Evolutionary conservation across 2,113 vertebrate species (phyloP).

Genomic region (Ifrita kowaldi): DNA sequence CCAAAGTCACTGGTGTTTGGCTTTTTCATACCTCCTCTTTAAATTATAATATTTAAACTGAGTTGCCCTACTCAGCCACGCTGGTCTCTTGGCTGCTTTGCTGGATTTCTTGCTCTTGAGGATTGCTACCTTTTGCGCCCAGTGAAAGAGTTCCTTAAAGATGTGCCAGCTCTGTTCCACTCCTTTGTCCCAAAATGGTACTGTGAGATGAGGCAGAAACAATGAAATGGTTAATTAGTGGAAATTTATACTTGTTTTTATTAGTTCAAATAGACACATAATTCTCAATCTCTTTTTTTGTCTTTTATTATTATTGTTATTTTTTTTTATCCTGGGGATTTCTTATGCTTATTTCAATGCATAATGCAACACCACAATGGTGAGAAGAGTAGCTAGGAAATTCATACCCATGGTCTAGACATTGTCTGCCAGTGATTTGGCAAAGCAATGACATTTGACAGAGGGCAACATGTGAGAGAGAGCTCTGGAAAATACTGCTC

Average conservation of each 20-base stretch:
- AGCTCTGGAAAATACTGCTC: neutral
- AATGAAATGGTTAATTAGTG: neutral
- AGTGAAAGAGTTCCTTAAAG: neutral
- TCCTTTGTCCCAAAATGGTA: neutral
- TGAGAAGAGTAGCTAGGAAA: neutral
- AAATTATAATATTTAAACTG: neutral
- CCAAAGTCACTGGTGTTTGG: neutral
- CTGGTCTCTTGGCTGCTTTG: neutral
- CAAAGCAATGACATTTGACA: neutral
- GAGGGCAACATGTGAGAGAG: neutral
- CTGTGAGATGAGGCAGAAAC: neutral
- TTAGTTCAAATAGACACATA: neutral
- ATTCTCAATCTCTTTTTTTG: rapidly evolving
- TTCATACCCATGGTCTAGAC: neutral
- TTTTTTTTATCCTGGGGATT: neutral
- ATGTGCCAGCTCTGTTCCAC: neutral
- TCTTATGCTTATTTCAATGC: neutral
- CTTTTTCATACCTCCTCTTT: neutral
- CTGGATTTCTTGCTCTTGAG: neutral
- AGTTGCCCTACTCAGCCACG: neutral
- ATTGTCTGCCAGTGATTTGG: neutral
- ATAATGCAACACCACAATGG: neutral
- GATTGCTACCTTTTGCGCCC: neutral
- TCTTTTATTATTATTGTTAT: no score
- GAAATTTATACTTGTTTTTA: neutral